Evolutionary conservation across 2,113 vertebrate species (phyloP).

Genomic region (Cettia cetti): DNA sequence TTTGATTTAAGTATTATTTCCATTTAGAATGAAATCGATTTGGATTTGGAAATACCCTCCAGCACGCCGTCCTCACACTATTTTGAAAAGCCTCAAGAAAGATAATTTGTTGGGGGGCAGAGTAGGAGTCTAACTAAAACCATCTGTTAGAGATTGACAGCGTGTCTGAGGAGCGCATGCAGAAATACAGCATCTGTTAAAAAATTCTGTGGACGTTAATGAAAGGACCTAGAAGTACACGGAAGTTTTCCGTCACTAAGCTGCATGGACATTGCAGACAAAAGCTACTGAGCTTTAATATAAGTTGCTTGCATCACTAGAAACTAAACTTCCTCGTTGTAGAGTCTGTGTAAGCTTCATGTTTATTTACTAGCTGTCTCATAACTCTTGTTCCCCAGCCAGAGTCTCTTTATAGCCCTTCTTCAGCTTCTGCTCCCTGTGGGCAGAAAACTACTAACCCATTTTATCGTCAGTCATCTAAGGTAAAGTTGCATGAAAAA

Average conservation of each 20-base stretch:
- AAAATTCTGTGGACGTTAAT: neutral
- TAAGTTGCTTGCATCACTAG: constrained; percentile 19
- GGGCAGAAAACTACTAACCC: constrained; percentile 73
- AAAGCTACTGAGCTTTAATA: constrained; percentile 29
- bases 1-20: constrained; percentile 59
- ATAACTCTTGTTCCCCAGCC: constrained; percentile 71
- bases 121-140: constrained; percentile 41
- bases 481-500: constrained; percentile 75
- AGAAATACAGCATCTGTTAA: constrained; percentile 49
- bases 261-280: constrained; percentile 40
- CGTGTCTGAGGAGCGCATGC: constrained; percentile 23
- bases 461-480: constrained; percentile 68
- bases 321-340: constrained; percentile 31
- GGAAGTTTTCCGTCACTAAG: constrained; percentile 1
- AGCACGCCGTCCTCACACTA: constrained; percentile 30
- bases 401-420: constrained; percentile 70
- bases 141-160: constrained; percentile 32
- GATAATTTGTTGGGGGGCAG: constrained; percentile 39
- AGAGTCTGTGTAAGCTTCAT: constrained; percentile 11
- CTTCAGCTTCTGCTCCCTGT: constrained; percentile 67
- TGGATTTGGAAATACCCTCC: constrained; percentile 41
- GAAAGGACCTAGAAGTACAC: neutral
- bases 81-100: constrained; percentile 56
- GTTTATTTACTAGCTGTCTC: constrained; percentile 59
- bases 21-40: constrained; percentile 43